Conservation (phyloP, 1,140 invertebrate genomes). For the Aradophagus sp. region DNA sequence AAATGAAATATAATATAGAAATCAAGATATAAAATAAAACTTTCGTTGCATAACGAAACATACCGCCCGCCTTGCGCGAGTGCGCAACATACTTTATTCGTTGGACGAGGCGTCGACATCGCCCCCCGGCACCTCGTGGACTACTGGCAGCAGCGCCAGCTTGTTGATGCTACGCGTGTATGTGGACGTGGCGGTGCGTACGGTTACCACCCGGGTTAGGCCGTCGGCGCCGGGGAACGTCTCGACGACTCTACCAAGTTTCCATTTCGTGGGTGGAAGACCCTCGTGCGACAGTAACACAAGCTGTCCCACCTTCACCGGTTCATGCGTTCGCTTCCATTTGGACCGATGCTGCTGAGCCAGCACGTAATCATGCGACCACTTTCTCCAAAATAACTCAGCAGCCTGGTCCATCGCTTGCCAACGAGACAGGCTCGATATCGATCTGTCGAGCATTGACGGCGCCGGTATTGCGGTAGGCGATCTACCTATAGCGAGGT, state of each 20-base stretch:
- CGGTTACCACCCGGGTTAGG: constrained; percentile 41
- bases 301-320: neutral
- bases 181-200: neutral
- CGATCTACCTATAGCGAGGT: neutral
- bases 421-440: neutral
- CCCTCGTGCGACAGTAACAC: neutral
- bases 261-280: constrained; percentile 4
- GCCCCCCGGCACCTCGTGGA: too few relatives aligned
- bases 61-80: too few relatives aligned
- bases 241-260: constrained; percentile 1
- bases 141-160: neutral
- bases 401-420: neutral
- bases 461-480: neutral
- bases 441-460: neutral
- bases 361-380: neutral
- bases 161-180: constrained; percentile 1
- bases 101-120: too few relatives aligned
- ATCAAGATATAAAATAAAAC: too few relatives aligned
- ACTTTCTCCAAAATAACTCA: neutral
- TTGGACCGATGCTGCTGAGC: neutral
- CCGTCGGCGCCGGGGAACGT: constrained; percentile 29
- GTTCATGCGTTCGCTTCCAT: neutral
- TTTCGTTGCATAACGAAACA: too few relatives aligned
- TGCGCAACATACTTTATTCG: too few relatives aligned
- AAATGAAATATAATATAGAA: too few relatives aligned